Percentiles rank a stretch among this genome's conserved stretches.
Evolutionary conservation across 2,113 vertebrate species (phyloP).

Genomic region (Gnathonemus echidnorhynchus): DNA sequence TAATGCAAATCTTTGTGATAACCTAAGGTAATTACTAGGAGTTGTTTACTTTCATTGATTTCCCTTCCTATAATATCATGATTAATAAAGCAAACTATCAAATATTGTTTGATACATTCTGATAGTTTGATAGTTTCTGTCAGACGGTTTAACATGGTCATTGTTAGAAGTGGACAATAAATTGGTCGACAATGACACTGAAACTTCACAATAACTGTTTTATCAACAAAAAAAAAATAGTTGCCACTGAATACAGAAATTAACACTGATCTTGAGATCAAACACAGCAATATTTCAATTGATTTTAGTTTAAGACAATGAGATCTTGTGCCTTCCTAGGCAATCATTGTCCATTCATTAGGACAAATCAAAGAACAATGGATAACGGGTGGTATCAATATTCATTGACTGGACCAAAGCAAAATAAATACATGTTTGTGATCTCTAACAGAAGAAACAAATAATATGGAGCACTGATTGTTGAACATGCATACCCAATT

Average conservation of each 20-base stretch:
- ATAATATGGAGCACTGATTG: slow-evolving; percentile 6
- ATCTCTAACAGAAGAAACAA: not conserved
- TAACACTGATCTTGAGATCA: not conserved
- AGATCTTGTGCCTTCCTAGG: not conserved
- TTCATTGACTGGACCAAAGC: not conserved
- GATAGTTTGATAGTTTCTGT: not conserved
- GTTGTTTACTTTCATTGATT: not conserved
- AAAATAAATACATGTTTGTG: slow-evolving; percentile 10
- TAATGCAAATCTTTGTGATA: not conserved
- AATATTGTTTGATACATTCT: not conserved
- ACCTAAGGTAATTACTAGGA: not conserved
- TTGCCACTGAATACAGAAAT: not conserved
- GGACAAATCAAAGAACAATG: not conserved
- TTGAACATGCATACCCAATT: not conserved
- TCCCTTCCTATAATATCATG: not conserved
- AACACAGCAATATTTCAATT: not conserved
- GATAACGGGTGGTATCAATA: not conserved
- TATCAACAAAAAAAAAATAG: not conserved
- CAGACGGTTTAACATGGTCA: not conserved
- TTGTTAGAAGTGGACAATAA: not conserved
- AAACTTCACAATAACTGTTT: not conserved
- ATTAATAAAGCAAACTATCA: not conserved
- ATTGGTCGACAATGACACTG: not conserved
- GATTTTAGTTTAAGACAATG: not conserved
- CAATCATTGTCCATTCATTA: not conserved